Base-by-base conservation (phyloP, 2,797 vertebrate species). In the Coracias cyanogaster region DNA sequence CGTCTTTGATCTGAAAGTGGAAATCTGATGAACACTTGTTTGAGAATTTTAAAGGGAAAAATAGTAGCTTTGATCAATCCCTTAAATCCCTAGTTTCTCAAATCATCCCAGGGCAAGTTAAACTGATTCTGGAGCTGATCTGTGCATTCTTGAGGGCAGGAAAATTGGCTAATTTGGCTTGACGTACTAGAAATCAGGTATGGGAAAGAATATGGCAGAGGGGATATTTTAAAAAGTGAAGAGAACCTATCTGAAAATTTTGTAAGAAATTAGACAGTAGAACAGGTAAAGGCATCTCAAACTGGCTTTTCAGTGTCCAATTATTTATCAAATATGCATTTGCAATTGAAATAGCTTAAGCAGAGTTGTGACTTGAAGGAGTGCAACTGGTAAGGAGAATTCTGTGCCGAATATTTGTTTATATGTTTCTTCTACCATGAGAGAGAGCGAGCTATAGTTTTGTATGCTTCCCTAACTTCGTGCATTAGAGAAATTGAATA, bases 401-500 rank as follows among this genome's bases (percentile, higher is more conserved):
- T 81, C 33, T 33, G 52, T 3, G 1, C 39, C 76, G 39, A 66
- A 15, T 77, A 52, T 86, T 87, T 80, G 29, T 82, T 45, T 81
- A 12, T 46, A 31, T 45, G 37, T 82, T 82, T 89, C 64, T 92
- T 78, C 49, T 62, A 51, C 77, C 52, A 67, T 20, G 41, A 79
- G 41, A 90, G 70, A 43, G 67, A 85, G 64, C 76, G 37, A 86
- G 28, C 45, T 89, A 37, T 71, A 91, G n/a, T 52, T 93, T 73
- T 86, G 35, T 61, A 60, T 86, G 73, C 45, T 89, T 82, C 83
- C 60, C 26, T 69, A 96, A 84, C 77, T 94, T 90, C 6, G 3
- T 39, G 26, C 66, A 88, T 89, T 83, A 83, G 70, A 92, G 69
- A 90, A 88, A 94, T 10, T 81, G 69, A 91, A 94, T 72, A 94